phyloP scores from a whole-genome alignment of 2,797 vertebrate species.

The Argentina silus region DNA sequence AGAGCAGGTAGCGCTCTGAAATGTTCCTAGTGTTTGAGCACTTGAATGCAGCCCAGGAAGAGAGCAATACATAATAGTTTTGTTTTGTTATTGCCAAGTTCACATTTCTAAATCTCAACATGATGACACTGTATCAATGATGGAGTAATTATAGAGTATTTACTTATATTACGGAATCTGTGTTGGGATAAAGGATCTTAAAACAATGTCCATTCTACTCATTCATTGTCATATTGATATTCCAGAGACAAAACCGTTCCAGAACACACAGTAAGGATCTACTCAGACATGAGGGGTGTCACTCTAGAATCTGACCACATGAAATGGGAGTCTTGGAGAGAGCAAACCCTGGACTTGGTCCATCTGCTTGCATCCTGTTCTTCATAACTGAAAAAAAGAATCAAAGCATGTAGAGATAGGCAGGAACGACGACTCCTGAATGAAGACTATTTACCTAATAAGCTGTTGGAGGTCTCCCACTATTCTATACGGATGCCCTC shows the following conservation, averaged over 20 bases:
- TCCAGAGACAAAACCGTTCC: not conserved
- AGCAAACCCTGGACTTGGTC: not conserved
- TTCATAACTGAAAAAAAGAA: not conserved
- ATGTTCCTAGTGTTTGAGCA: conserved; percentile 27
- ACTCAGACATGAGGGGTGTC: too few species aligned
- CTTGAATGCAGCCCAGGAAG: conserved; percentile 37
- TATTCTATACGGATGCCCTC: not conserved
- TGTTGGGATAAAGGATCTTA: not conserved
- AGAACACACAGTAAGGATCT: not conserved
- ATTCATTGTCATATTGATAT: not conserved
- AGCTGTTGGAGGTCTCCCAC: not conserved
- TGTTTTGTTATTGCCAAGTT: conserved; percentile 64
- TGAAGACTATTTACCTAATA: conserved; percentile 3
- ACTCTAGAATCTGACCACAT: too few species aligned
- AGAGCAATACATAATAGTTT: conserved; percentile 11
- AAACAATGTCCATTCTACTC: not conserved
- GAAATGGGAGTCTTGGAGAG: too few species aligned
- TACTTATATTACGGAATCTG: not conserved
- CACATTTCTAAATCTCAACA: conserved; percentile 24
- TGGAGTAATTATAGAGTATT: too few species aligned
- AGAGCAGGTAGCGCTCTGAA: conserved; percentile 31
- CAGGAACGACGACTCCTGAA: conserved; percentile 40
- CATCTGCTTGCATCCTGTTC: not conserved
- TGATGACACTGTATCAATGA: not conserved
- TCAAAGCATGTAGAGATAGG: conserved; percentile 22